phyloP scores from a whole-genome alignment of 2,888 invertebrate species.

The Polymixis lichenea region DNA sequence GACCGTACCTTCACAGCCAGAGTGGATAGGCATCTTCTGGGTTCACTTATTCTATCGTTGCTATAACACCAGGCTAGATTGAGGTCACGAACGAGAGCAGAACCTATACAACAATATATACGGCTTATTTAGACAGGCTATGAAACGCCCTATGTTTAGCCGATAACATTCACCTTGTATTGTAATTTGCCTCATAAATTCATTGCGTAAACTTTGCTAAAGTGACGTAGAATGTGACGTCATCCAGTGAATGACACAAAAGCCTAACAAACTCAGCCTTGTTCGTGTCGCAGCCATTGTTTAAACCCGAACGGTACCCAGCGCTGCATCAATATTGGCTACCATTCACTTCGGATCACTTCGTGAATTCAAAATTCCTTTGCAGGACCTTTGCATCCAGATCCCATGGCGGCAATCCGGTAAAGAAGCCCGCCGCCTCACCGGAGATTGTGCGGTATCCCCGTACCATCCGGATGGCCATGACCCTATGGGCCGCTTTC shows the following conservation, averaged over 20 bases:
- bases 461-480: no score
- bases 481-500: no score
- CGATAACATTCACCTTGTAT: background rate
- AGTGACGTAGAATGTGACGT: conserved; percentile 37
- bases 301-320: conserved; percentile 15
- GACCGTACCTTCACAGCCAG: no score
- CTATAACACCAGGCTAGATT: background rate
- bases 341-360: conserved; percentile 34
- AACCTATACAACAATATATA: background rate
- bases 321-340: conserved; percentile 33
- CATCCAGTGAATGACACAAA: conserved; percentile 28
- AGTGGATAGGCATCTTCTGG: background rate
- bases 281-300: conserved; percentile 37
- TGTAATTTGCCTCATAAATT: conserved; percentile 15
- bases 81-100: background rate
- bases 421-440: no score
- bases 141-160: background rate
- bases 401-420: no score
- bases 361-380: conserved; percentile 47
- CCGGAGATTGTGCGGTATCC: no score
- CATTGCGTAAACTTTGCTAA: conserved; percentile 22
- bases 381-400: no score
- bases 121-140: background rate
- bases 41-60: background rate
- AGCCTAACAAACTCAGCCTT: conserved; percentile 25